These are phyloP conservation scores for Cinclus cinclus DNA, from an alignment of 2,113 vertebrate species.

Conservation along the genomic window DNA sequence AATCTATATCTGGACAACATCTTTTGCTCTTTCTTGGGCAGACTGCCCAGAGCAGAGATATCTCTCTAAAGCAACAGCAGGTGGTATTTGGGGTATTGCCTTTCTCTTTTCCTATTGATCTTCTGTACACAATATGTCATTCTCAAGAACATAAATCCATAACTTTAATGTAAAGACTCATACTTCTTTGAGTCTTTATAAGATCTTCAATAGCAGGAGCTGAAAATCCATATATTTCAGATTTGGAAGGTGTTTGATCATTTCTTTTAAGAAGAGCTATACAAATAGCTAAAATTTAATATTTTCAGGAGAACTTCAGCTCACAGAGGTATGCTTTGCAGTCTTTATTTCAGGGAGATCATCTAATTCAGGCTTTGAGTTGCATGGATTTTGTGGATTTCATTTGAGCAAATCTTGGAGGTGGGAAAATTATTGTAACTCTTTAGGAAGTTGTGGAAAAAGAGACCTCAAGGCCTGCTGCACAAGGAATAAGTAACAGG, in stretches of 20 bases:
- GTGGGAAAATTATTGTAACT: not conserved
- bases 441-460: not conserved
- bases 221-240: not conserved
- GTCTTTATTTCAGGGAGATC: not conserved
- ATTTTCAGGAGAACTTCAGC: not conserved
- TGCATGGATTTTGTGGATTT: not conserved
- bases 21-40: not conserved
- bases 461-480: not conserved
- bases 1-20: not conserved
- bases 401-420: not conserved
- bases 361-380: not conserved
- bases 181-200: not conserved
- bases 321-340: not conserved
- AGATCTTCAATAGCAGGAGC: not conserved
- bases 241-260: not conserved
- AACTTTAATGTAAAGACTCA: not conserved
- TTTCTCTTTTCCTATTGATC: not conserved
- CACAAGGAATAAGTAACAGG: not conserved
- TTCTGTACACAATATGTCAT: not conserved
- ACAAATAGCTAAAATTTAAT: not conserved
- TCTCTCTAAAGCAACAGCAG: not conserved
- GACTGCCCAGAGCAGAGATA: not conserved
- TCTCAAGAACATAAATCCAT: not conserved
- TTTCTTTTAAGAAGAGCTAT: not conserved
- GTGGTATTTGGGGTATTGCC: not conserved